Evolutionary conservation across 53 echinoderm and acorn worm genomes (phyloP).

Genomic region (Holothuria scabra): DNA sequence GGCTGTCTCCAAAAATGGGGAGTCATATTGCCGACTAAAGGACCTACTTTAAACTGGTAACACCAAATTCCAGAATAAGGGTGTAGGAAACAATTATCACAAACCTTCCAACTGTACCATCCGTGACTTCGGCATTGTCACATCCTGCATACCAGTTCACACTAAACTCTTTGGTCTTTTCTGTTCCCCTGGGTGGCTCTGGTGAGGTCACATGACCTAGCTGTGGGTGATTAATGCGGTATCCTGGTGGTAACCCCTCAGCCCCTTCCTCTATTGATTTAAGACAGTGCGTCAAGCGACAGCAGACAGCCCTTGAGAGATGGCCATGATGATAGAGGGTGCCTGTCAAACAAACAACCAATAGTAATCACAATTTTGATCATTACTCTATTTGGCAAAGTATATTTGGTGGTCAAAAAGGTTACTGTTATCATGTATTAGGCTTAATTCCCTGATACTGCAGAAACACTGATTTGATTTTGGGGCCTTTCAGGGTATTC

Average conservation of each 20-base stretch:
- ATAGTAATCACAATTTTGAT: too few relatives aligned
- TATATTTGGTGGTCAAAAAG: too few relatives aligned
- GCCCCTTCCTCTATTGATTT: conserved; percentile 56
- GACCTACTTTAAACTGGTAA: too few relatives aligned
- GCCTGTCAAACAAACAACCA: conserved; percentile 64
- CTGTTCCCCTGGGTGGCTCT: conserved; percentile 96
- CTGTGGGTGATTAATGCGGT: conserved; percentile 92
- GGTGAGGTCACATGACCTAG: conserved; percentile 91
- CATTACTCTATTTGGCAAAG: too few relatives aligned
- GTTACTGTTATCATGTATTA: too few relatives aligned
- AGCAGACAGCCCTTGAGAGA: conserved; percentile 91
- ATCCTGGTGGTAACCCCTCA: conserved; percentile 67
- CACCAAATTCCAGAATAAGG: too few relatives aligned
- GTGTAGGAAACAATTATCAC: background rate
- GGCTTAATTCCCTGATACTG: too few relatives aligned
- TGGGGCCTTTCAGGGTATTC: too few relatives aligned
- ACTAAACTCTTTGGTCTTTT: conserved; percentile 97
- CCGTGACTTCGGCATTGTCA: conserved; percentile 85
- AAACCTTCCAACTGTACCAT: conserved; percentile 94
- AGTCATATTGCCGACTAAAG: too few relatives aligned
- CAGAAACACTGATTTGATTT: too few relatives aligned
- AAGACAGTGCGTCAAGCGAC: conserved; percentile 71
- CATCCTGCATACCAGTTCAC: conserved; percentile 94
- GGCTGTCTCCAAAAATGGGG: too few relatives aligned
- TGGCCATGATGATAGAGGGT: conserved; percentile 98